Base-by-base conservation (phyloP, 2,113 vertebrate genomes). In the Plecotus auritus region DNA sequence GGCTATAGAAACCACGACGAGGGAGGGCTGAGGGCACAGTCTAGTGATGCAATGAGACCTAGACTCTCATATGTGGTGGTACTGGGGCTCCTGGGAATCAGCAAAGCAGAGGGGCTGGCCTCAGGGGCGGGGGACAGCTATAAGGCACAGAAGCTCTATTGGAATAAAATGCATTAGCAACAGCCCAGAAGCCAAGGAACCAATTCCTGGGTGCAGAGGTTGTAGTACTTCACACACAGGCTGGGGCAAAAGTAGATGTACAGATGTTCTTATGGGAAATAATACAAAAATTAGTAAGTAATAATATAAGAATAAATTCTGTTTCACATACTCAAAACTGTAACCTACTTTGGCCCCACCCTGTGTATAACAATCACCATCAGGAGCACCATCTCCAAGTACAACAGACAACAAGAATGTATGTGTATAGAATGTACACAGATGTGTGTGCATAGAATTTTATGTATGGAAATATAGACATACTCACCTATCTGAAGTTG, bases 401-500 rank as follows among this genome's bases (percentile, higher is more conserved):
- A 61, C 32, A 45, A 20, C 23, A 28, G 23, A 72, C 2, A 88
- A 45, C 13, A 87, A 26, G 32, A 84, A 61, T 42, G 20, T 42
- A 30, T 51, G 18, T 51, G 5, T 32, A 76, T n/a, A 51, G 22
- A 47, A 40, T 17, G 8, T 82, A 14, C 6, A 64, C 5, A 42
- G 28, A 64, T 70, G 18, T 61, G 45, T 72, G 12, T 54, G 42
- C 56, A 59, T 42, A 84, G 35, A 69, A 18, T 85, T 86, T 28
- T 54, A n/a, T 8, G 0, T 67, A 1, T 0, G n/a, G 37, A 92
- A 73, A 88, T 40, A 91, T 0, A 73, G 18, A 82, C 70, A 92
- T 93, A 97, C 98, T 96, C 93, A 99, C 99, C 97, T 97, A 94
- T 99, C 99, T 90, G 98, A 98, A 94, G 98, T 98, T 7, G 99